phyloP scores from a whole-genome alignment of 2,797 vertebrate species.

The Lemur catta region DNA sequence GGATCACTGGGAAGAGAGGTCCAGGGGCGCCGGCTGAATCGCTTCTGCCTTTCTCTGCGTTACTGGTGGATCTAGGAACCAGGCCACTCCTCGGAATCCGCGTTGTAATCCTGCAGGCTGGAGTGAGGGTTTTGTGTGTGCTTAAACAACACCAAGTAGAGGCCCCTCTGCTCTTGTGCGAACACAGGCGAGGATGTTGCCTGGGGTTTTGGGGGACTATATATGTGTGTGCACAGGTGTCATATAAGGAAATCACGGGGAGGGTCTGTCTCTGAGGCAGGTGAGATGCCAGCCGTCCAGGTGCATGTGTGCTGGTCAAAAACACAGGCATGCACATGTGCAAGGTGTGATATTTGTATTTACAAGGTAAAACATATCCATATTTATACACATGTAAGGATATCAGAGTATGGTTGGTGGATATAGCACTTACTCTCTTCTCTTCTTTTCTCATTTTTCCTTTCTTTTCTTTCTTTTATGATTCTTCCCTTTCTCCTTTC shows the following conservation, averaged over 20 bases:
- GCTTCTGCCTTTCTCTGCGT: neutral
- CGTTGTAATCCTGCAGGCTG: neutral
- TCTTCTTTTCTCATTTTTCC: neutral
- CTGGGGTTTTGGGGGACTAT: neutral
- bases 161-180: neutral
- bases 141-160: neutral
- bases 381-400: neutral
- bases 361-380: neutral
- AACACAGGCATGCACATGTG: neutral
- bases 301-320: neutral
- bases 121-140: neutral
- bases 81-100: neutral
- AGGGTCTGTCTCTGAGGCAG: neutral
- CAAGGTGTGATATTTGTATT: neutral
- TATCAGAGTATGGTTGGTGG: neutral
- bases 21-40: neutral
- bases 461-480: neutral
- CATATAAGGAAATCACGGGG: neutral
- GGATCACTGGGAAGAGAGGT: neutral
- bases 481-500: neutral
- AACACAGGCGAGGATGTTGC: neutral
- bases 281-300: neutral
- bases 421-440: neutral
- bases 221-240: neutral
- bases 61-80: neutral